phyloP scores from a whole-genome alignment of 2,888 invertebrate species.

The Lucinisca nassula region DNA sequence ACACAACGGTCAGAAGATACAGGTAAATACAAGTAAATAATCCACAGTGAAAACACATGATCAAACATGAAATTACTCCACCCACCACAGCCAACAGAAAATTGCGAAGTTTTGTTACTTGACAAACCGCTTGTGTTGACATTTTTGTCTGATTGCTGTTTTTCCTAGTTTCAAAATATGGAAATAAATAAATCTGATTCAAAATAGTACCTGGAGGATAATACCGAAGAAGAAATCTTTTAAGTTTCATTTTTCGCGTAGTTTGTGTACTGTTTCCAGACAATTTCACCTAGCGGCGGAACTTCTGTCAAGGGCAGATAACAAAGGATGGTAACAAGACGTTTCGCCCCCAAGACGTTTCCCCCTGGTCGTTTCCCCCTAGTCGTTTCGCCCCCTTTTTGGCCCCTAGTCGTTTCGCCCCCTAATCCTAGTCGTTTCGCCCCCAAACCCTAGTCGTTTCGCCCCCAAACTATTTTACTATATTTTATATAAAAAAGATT shows the following conservation, averaged over 20 bases:
- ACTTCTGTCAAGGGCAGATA: not conserved
- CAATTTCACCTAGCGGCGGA: not conserved
- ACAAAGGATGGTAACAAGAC: too few relatives aligned
- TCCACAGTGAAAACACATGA: not conserved
- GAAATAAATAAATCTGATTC: not conserved
- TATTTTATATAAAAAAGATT: too few relatives aligned
- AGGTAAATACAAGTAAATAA: too few relatives aligned
- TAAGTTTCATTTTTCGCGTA: slow-evolving; percentile 85
- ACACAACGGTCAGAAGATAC: too few relatives aligned
- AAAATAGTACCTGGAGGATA: slow-evolving; percentile 86
- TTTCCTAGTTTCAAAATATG: not conserved
- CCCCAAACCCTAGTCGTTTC: too few relatives aligned
- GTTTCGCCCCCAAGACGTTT: too few relatives aligned
- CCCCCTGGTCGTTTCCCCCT: too few relatives aligned
- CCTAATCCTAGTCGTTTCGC: too few relatives aligned
- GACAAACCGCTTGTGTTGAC: not conserved
- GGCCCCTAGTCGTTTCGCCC: too few relatives aligned
- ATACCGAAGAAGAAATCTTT: slow-evolving; percentile 87
- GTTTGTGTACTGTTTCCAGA: slow-evolving; percentile 62
- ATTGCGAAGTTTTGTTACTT: too few relatives aligned
- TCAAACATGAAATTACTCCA: not conserved
- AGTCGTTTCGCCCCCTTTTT: too few relatives aligned
- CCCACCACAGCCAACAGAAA: not conserved
- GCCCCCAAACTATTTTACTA: too few relatives aligned
- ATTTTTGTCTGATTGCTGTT: not conserved